Evolutionary conservation across 2,113 vertebrate genomes (phyloP).

Genomic region (Pituophis catenifer): DNA sequence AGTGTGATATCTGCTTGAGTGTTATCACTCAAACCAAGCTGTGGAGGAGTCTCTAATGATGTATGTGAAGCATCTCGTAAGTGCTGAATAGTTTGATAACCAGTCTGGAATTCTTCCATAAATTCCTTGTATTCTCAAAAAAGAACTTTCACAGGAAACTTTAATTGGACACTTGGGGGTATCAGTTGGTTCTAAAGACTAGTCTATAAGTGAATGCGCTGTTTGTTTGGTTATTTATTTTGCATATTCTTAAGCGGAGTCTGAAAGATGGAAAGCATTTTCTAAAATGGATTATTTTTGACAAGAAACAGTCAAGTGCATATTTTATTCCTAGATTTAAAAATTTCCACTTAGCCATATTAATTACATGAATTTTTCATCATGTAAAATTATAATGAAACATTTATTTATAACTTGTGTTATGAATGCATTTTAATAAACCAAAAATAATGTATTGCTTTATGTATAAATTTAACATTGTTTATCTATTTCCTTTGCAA

Average conservation of each 20-base stretch:
- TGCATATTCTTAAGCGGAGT: conserved; percentile 2
- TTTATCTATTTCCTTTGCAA: not conserved
- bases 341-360: not conserved
- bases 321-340: conserved; percentile 17
- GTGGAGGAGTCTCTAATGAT: conserved; percentile 18
- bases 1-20: not conserved
- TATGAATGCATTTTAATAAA: not conserved
- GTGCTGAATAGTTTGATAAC: conserved; percentile 24
- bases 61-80: conserved; percentile 16
- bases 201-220: not conserved
- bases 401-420: no score
- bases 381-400: not conserved
- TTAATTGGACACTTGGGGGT: conserved; percentile 35
- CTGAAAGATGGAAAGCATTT: conserved; percentile 33
- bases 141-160: conserved; percentile 24
- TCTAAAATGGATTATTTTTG: conserved; percentile 28
- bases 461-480: not conserved
- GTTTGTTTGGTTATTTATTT: conserved; percentile 25
- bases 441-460: not conserved
- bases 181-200: conserved; percentile 24
- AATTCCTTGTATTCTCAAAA: conserved; percentile 9
- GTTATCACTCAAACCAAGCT: not conserved
- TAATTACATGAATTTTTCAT: not conserved
- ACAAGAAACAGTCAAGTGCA: conserved; percentile 13
- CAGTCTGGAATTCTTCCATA: conserved; percentile 12